These are phyloP conservation scores for Barnardius zonarius DNA, from an alignment of 2,113 vertebrate species.

Conservation along the genomic window DNA sequence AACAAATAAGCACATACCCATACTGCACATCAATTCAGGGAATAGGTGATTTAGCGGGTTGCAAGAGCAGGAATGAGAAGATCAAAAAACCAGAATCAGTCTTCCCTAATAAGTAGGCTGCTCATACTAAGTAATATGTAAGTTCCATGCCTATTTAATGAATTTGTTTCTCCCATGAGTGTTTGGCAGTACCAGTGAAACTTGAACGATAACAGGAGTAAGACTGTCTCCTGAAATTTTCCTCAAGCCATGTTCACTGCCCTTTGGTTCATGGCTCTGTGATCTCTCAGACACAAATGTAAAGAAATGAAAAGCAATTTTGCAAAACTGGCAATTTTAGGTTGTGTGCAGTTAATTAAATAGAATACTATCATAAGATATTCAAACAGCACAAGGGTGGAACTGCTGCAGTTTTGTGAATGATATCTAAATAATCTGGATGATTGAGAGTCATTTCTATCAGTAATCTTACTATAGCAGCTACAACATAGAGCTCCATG, in stretches of 20 bases:
- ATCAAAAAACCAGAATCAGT: not conserved
- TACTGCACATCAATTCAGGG: not conserved
- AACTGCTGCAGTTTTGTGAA: conserved; percentile 8
- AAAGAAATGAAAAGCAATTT: conserved; percentile 32
- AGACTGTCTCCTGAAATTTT: not conserved
- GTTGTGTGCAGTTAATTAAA: conserved; percentile 3
- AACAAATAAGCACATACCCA: not conserved
- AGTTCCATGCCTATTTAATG: not conserved
- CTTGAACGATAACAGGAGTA: not conserved
- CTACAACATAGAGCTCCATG: conserved; percentile 16
- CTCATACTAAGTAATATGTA: not conserved
- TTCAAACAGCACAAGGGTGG: not conserved
- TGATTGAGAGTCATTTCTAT: not conserved
- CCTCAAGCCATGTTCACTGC: not conserved
- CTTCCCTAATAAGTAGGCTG: not conserved
- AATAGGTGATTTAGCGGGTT: not conserved
- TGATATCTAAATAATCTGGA: conserved; percentile 32
- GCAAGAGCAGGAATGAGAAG: fast-evolving
- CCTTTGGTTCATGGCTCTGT: not conserved
- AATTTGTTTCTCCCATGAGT: not conserved
- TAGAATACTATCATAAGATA: not conserved
- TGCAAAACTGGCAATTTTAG: conserved; percentile 34
- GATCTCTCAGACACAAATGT: not conserved
- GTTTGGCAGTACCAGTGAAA: not conserved
- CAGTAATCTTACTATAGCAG: not conserved